A percentile compares a stretch with the other conserved stretches of the same genome.
Evolutionary conservation across 2,797 vertebrate genomes (phyloP).

Genomic region (Heliangelus exortis): DNA sequence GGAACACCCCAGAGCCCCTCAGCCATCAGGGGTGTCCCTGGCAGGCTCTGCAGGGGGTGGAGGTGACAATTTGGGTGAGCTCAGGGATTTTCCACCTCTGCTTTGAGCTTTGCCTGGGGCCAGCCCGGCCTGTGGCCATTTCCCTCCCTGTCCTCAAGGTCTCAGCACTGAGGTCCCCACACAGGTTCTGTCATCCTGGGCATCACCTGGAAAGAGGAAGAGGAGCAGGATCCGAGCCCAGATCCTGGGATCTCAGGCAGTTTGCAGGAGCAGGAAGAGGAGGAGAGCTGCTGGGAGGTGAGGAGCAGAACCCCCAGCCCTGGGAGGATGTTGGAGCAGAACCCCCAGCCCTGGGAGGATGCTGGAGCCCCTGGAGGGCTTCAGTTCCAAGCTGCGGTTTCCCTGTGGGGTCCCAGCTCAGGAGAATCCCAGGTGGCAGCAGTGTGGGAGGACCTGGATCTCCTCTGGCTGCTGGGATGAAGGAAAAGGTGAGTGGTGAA

Average conservation of each 20-base stretch:
- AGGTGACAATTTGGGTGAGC: background rate
- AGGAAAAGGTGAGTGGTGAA: background rate
- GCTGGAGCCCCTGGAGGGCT: background rate
- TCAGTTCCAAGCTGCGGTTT: background rate
- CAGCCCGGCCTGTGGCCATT: background rate
- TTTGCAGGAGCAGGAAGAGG: background rate
- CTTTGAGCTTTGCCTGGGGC: background rate
- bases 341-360: background rate
- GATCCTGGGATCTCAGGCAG: background rate
- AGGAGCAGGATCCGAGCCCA: background rate
- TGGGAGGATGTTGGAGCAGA: too few relatives aligned
- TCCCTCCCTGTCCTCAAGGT: background rate
- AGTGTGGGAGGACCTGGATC: background rate
- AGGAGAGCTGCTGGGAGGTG: accelerated
- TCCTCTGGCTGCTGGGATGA: background rate
- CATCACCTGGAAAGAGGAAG: background rate
- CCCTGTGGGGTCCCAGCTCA: background rate
- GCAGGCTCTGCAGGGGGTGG: background rate
- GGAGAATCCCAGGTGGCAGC: background rate
- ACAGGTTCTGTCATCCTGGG: background rate
- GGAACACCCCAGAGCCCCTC: background rate
- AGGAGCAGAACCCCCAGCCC: background rate
- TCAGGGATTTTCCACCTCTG: background rate
- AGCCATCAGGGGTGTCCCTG: accelerated
- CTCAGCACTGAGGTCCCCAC: background rate